Conservation (phyloP, 2,797 vertebrate species). For the Melanotaenia maccullochi region DNA sequence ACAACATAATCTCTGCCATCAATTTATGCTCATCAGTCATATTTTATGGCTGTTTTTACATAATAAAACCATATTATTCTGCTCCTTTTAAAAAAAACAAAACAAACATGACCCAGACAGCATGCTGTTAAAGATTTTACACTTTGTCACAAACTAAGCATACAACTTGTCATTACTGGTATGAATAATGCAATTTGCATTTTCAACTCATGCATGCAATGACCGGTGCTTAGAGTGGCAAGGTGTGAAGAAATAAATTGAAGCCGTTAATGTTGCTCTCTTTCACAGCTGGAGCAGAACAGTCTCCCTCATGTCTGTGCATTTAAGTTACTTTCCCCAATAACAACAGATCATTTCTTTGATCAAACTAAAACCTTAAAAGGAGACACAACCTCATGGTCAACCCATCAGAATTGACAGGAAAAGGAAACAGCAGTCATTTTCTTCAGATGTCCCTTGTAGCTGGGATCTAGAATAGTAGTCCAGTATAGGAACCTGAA, state of each 20-base stretch:
- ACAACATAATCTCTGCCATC: conserved; percentile 31
- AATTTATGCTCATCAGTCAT: conserved; percentile 20
- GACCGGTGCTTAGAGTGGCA: conserved; percentile 67
- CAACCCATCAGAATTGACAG: conserved; percentile 19
- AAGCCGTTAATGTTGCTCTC: conserved; percentile 42
- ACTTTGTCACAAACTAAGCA: conserved; percentile 65
- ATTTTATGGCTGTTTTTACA: not conserved
- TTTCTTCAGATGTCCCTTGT: conserved; percentile 54
- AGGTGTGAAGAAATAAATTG: conserved; percentile 44
- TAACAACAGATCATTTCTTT: not conserved
- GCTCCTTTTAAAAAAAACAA: conserved; percentile 5
- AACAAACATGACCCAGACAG: conserved; percentile 63
- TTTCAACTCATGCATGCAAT: conserved; percentile 77
- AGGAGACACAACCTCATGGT: conserved; percentile 17
- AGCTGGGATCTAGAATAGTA: conserved; percentile 6
- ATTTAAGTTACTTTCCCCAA: conserved; percentile 6
- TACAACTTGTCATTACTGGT: conserved; percentile 66
- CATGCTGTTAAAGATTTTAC: conserved; percentile 50
- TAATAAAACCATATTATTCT: conserved; percentile 25
- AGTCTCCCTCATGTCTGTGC: conserved; percentile 13
- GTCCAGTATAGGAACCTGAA: conserved; percentile 36
- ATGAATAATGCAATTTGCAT: conserved; percentile 76
- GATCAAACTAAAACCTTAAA: not conserved
- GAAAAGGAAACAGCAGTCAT: conserved; percentile 33
- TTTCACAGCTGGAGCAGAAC: conserved; percentile 47